Base-by-base conservation (phyloP, 1,140 invertebrate genomes). In the Carposina sasakii region DNA sequence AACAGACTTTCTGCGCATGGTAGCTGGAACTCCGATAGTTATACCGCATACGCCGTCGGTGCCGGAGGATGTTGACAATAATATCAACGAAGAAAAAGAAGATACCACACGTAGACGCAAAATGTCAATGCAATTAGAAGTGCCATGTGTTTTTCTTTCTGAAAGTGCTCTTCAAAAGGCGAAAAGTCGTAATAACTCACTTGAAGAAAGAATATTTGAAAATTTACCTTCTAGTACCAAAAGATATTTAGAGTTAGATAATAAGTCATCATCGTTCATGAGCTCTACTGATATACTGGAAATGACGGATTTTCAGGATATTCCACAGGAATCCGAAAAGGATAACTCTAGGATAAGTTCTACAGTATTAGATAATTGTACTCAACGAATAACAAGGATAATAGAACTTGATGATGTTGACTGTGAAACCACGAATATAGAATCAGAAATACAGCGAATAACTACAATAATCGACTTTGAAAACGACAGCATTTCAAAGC, bases 1-100 rank as follows among this genome's bases (percentile, higher is more conserved):
- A 21, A 87, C 87, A 22, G 87, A 89, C 59, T 89, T 90, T 70
- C 83, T 90, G 54, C 77, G 86, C 48, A 81, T 88, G 65, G 87
- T 89, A 13, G 85, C 87, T 21, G 88, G 87, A 46, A 88, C 87
- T 45, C 84, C 86, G 40, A 83, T 90, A 19, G 84, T 89, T 48
- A 66, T 90, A 39, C 88, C 87, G 8, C 69, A 71, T 47, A 76
- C 68, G 55, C n/a, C n/a, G n/a, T 73, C 74, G 50, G 78, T 68
- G 61, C 81, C 71, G 13, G 74, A 82, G 56, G 68, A 70, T 45
- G 42, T 76, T 43, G 74, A 79, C 37, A 81, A 81, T 70, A 73
- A 79, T 48, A 71, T 79, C 52, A 84, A 74, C 64, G 68, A 71
- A 68, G 72, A 76, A 67, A 81, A 74, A 55, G 73, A 76, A 63